Percentiles rank a stretch among this genome's conserved stretches.
Evolutionary conservation across 2,888 invertebrate genomes (phyloP).

Genomic region (Omphaloscelis lunosa): DNA sequence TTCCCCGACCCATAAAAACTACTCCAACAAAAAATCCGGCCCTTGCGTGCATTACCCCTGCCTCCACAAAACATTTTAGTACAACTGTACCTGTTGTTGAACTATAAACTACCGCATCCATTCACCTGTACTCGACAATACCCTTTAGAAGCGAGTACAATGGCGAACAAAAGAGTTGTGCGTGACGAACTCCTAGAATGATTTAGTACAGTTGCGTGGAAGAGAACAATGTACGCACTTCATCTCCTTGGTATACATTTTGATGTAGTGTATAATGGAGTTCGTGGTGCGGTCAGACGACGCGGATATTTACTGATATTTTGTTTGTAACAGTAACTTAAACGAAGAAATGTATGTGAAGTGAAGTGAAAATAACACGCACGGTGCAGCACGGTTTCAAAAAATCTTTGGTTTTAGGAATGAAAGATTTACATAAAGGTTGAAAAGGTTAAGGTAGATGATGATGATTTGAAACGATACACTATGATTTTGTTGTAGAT

Average conservation of each 20-base stretch:
- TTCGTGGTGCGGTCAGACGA: constrained; percentile 45
- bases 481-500: not conserved
- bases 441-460: not conserved
- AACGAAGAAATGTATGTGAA: not conserved
- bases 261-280: constrained; percentile 57
- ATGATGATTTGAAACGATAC: not conserved
- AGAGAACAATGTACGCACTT: constrained; percentile 67
- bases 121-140: constrained; percentile 61
- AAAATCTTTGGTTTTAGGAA: not conserved
- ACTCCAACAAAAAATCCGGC: constrained; percentile 58
- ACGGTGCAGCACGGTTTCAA: too few relatives aligned
- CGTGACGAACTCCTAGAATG: constrained; percentile 71
- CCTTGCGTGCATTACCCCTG: constrained; percentile 41
- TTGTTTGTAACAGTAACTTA: constrained; percentile 9
- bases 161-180: constrained; percentile 72
- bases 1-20: constrained; percentile 49
- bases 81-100: constrained; percentile 58
- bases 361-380: not conserved
- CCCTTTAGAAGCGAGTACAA: constrained; percentile 66
- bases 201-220: constrained; percentile 71
- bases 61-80: constrained; percentile 59
- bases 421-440: not conserved
- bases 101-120: constrained; percentile 65
- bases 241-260: constrained; percentile 55
- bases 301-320: constrained; percentile 29